Evolutionary conservation across 1,140 invertebrate genomes (phyloP), one percentile per base, ranked within the genome.

Genomic region (Oncopeltus fasciatus): DNA sequence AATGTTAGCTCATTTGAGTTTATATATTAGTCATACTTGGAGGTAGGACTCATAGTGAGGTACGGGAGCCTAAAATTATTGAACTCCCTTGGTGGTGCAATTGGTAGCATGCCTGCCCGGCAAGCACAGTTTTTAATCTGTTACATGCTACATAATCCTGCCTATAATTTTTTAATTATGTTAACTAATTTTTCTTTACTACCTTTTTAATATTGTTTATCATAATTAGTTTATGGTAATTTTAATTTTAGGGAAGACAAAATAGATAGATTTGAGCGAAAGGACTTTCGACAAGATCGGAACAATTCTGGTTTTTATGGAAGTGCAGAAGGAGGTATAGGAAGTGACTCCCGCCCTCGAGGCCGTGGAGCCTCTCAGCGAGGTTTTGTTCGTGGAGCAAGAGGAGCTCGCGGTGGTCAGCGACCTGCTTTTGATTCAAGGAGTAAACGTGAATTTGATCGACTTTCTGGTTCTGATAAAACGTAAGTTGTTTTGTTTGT

Each of bases 391-490:
- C 74, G 71, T 8, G 73, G 75, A 64, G 70, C 74, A 44, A 69
- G 74, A 59, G 79, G 65, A 70, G 77, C 53, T 72, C 72, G 65
- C 60, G 73, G 71, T 68, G 69, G 74, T 18, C 70, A 72, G 12
- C 68, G 77, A 18, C 75, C 79, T 21, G 76, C 76, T 64, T 86
- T 83, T 70, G 77, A 77, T 64, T 83, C 85, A 66, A 82, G 86
- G 66, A 83, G 86, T 44, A 93, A 92, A 75, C 81, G 91, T 38
- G 92, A 96, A 76, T 96, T 90, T 74, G 93, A 96, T 75, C 83
- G 93, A 65, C 90, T 95, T 74, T 95, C 91, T 70, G 92, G 92
- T 66, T 92, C 89, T 60, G 92, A 95, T 72, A 92, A 89, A 79
- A 94, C 90, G 85, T 87, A 79, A 75, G 79, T 76, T 64, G n/a